Evolutionary conservation across 1,140 invertebrate genomes (phyloP).

Genomic region (Octopus sinensis): DNA sequence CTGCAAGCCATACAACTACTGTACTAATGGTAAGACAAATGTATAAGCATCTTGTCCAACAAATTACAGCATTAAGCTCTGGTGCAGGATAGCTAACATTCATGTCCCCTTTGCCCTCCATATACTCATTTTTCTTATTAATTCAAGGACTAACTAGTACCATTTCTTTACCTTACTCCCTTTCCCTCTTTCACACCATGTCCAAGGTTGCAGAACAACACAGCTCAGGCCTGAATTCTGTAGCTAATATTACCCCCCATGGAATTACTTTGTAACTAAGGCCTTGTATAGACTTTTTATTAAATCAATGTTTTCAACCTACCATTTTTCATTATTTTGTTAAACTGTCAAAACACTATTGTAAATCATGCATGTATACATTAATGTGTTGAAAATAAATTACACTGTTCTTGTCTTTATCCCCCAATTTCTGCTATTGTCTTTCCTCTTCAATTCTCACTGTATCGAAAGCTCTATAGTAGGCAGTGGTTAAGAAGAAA

Average conservation of each 20-base stretch:
- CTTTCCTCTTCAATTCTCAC: too few relatives aligned
- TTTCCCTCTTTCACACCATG: neutral
- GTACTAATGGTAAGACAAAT: too few relatives aligned
- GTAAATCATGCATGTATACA: slow-evolving; percentile 54
- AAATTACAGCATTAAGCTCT: too few relatives aligned
- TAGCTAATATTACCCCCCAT: slow-evolving; percentile 25
- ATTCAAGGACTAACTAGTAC: neutral
- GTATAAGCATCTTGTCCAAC: too few relatives aligned
- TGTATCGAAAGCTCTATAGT: too few relatives aligned
- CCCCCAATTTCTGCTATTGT: neutral
- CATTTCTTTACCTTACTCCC: neutral
- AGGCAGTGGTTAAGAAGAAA: too few relatives aligned
- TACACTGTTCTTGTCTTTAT: slow-evolving; percentile 12
- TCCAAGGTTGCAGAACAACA: neutral
- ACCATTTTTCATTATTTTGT: slow-evolving; percentile 39
- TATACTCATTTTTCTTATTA: neutral
- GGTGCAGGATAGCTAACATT: neutral
- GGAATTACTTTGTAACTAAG: slow-evolving; percentile 26
- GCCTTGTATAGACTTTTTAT: slow-evolving; percentile 31
- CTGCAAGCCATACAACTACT: too few relatives aligned
- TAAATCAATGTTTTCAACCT: slow-evolving; percentile 24
- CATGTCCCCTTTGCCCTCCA: neutral
- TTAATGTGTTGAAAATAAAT: slow-evolving; percentile 46
- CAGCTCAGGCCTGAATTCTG: slow-evolving; percentile 23
- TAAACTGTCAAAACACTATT: slow-evolving; percentile 41